These are phyloP conservation scores for Cacatua alba DNA, from an alignment of 2,113 vertebrate species.

Conservation along the genomic window DNA sequence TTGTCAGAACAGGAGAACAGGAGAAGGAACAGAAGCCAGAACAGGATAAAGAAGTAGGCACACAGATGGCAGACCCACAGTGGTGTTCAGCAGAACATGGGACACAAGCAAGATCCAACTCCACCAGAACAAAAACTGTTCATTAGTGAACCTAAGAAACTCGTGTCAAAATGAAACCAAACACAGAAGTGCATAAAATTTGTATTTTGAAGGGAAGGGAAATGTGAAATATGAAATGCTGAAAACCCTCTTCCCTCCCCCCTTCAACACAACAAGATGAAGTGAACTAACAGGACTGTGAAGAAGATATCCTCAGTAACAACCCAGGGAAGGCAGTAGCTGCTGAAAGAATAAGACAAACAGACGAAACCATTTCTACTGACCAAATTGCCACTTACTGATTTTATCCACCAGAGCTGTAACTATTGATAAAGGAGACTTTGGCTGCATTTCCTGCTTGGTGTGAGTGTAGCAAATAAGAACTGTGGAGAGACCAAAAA, in stretches of 20 bases:
- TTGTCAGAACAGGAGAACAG: neutral
- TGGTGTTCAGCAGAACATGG: neutral
- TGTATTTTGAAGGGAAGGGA: neutral
- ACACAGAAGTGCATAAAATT: neutral
- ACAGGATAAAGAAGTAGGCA: neutral
- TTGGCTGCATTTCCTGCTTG: conserved; percentile 75
- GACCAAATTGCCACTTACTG: conserved; percentile 75
- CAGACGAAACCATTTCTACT: neutral
- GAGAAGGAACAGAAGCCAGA: neutral
- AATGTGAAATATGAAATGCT: neutral
- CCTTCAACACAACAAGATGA: neutral
- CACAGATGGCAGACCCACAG: neutral
- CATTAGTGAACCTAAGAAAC: neutral
- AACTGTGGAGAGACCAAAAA: conserved; percentile 78
- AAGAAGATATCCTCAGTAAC: neutral
- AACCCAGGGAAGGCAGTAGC: neutral
- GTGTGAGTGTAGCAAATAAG: conserved; percentile 95
- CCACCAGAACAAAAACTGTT: neutral
- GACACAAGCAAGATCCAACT: neutral
- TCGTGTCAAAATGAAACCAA: neutral
- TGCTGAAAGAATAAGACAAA: neutral
- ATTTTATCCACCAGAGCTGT: conserved; percentile 98
- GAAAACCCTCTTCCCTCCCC: neutral
- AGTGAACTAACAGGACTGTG: neutral
- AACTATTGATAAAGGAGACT: conserved; percentile 93